Base-by-base conservation (phyloP, 1,140 invertebrate genomes). In the Megalonaias nervosa region DNA sequence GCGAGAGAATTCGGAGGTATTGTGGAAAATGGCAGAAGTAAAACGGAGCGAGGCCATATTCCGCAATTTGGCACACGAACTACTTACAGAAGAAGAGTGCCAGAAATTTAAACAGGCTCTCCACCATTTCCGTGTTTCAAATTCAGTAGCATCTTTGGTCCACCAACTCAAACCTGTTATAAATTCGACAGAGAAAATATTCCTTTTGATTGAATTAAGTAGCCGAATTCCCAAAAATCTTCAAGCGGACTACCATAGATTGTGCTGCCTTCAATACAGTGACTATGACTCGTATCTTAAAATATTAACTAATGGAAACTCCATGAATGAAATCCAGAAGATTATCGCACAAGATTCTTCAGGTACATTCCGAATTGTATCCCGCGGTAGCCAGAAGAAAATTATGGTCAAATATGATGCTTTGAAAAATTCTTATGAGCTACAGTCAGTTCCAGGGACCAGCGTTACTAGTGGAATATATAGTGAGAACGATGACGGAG, bases 121-220 rank as follows among this genome's bases (percentile, higher is more conserved):
- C 26, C 80, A 87, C 69, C 81, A 87, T 75, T 89, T 87, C 80
- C 79, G 84, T 38, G 74, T 80, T 15, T 79, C 84, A 56, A 75
- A 77, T 55, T 89, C 87, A 1, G 80, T 89, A 31, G 72, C 84
- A 9, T 72, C 83, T 2, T 71, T 89, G 57, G 86, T 85, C 74
- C 81, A 86, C 9, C 81, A 84, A 64, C 73, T 89, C 4, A 81
- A 78, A 23, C 81, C 77, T 9, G 71, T 89, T 31, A 85, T 89
- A 59, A 86, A 82, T 72, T 79, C 82, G n/a, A 84, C 85, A 13
- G 81, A 87, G 68, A 86, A 85, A 69, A 78, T 89, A 17, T 77
- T 89, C 59, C 79, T 89, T 4, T 68, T 89, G 38, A 80, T 87
- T 17, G 87, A 89, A 68, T 67, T 89, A n/a, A 84, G 84, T 62